Percentiles rank a stretch among this genome's conserved stretches.
phyloP scores from a whole-genome alignment of 2,888 invertebrate species.

The Oconnorella tubifera region DNA sequence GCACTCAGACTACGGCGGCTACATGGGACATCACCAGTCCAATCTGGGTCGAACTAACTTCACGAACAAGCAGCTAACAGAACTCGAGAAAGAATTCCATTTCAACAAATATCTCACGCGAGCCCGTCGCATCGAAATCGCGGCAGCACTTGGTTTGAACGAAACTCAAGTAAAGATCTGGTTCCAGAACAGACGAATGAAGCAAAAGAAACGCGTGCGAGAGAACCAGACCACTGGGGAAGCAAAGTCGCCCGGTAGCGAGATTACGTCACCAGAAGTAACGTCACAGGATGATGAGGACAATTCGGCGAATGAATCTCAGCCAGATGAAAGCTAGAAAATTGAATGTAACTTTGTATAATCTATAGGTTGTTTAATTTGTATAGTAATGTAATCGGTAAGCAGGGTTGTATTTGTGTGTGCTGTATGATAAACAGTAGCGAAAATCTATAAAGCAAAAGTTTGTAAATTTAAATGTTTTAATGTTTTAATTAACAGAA shows the following conservation, averaged over 20 bases:
- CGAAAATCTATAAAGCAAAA: too few species aligned
- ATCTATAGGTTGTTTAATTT: too few species aligned
- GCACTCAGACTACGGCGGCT: slow-evolving; percentile 8
- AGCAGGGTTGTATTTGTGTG: too few species aligned
- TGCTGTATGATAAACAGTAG: too few species aligned
- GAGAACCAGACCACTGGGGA: slow-evolving; percentile 12
- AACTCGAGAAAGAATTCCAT: slow-evolving; percentile 98
- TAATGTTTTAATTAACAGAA: too few species aligned
- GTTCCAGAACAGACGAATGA: slow-evolving; percentile 57
- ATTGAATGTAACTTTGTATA: too few species aligned
- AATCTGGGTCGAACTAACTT: slow-evolving; percentile 86
- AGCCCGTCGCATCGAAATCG: slow-evolving; percentile 94
- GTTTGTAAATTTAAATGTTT: too few species aligned
- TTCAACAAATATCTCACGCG: slow-evolving; percentile 98
- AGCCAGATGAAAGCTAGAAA: too few species aligned
- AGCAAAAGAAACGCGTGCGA: slow-evolving; percentile 55
- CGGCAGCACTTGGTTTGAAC: slow-evolving; percentile 84
- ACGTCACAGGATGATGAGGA: slow-evolving; percentile 11
- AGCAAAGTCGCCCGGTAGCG: too few species aligned
- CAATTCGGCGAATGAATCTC: slow-evolving; percentile 13
- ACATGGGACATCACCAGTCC: slow-evolving; percentile 25
- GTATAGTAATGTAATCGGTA: too few species aligned
- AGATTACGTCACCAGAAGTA: not conserved
- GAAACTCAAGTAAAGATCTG: slow-evolving; percentile 68
- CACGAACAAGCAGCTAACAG: slow-evolving; percentile 98